A percentile compares a stretch with the other conserved stretches of the same genome.
Evolutionary conservation across 2,113 vertebrate species (phyloP).

Genomic region (Astatoreochromis straeleni): DNA sequence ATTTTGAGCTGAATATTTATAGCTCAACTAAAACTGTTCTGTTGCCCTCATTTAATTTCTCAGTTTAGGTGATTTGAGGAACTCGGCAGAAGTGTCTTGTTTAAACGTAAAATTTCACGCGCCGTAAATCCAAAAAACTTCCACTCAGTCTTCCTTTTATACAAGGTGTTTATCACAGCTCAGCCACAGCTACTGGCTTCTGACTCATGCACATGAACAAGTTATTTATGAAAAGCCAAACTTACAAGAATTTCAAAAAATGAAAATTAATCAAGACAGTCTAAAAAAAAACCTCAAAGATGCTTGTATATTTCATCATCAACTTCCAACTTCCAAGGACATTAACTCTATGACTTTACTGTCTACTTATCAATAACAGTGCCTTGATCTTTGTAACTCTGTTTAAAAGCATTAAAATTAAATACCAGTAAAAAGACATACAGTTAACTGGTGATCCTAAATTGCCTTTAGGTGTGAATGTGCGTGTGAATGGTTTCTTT

Average conservation of each 20-base stretch:
- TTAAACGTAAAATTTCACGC: neutral
- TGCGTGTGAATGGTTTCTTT: neutral
- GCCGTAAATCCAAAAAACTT: neutral
- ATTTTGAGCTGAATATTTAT: neutral
- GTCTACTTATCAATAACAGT: neutral
- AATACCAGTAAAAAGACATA: neutral
- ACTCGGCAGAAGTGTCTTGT: neutral
- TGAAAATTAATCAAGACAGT: neutral
- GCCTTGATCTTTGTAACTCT: neutral
- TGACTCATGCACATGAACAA: neutral
- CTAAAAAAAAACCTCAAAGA: neutral
- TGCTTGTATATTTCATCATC: neutral
- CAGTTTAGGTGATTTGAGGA: neutral
- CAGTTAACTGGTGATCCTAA: neutral
- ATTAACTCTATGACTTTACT: neutral
- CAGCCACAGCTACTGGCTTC: neutral
- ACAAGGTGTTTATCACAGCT: neutral
- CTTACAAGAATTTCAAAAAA: neutral
- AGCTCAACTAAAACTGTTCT: neutral
- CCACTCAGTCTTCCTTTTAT: neutral
- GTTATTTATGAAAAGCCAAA: neutral
- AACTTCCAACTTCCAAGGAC: neutral
- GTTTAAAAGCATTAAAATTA: neutral
- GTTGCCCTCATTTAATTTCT: neutral
- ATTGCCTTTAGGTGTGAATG: neutral